Conservation (phyloP, 1,140 invertebrate species). For the Phortica variegata region DNA sequence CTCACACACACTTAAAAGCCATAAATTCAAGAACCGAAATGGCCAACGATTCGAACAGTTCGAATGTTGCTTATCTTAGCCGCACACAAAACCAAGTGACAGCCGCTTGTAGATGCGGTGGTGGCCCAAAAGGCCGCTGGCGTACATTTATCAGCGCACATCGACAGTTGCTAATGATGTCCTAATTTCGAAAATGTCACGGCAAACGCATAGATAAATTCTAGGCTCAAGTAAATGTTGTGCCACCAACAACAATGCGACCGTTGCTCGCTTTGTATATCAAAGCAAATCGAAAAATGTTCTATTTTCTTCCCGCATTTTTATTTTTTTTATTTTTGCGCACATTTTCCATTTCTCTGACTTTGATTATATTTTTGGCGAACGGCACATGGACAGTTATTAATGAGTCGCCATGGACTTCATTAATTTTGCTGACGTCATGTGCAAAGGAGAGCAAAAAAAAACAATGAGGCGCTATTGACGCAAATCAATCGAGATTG, state of each 20-base stretch:
- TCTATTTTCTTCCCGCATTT: too few species aligned
- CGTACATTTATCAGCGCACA: conserved; percentile 40
- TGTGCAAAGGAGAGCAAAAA: too few species aligned
- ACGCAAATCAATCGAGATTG: too few species aligned
- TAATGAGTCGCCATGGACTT: conserved; percentile 39
- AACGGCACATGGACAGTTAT: conserved; percentile 46
- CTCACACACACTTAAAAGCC: not conserved
- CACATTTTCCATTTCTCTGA: too few species aligned
- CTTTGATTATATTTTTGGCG: too few species aligned
- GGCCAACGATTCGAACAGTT: not conserved
- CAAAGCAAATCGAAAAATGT: too few species aligned
- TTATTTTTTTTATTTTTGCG: too few species aligned
- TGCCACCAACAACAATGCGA: not conserved
- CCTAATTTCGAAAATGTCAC: conserved; percentile 51
- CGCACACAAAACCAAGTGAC: conserved; percentile 18
- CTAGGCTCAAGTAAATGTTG: not conserved
- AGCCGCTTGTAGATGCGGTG: not conserved
- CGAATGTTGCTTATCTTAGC: not conserved
- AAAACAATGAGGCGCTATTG: too few species aligned
- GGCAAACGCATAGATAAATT: conserved; percentile 40
- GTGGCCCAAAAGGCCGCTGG: not conserved
- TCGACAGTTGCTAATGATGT: conserved; percentile 55
- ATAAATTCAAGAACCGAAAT: not conserved
- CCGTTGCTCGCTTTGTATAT: not conserved
- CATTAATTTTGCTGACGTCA: conserved; percentile 38